Evolutionary conservation across 2,797 vertebrate species (phyloP), one percentile per base, ranked within the genome.

Genomic region (Limosa lapponica): DNA sequence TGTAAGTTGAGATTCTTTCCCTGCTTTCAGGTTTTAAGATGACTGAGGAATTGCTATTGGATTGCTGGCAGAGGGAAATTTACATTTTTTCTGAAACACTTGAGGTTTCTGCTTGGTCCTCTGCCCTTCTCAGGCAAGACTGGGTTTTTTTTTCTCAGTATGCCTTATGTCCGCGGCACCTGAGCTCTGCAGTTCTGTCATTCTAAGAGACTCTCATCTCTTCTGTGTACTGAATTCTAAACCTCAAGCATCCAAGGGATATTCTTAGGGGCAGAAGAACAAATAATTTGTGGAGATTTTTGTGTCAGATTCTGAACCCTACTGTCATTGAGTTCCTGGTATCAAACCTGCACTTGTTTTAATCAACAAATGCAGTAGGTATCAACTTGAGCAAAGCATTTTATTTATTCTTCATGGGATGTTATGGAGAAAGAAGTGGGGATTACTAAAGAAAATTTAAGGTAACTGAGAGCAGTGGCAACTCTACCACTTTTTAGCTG

Each of bases 131-230:
- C 51, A 16, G 51, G 37, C 57, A 34, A 44, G 43, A 27, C 23
- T n/a, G 36, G 12, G 3, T 3, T 20, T 34, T 72, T 90, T 59
- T 62, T 43, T 7, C 69, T 55, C 48, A 34, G n/a, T 28, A 3
- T 74, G 48, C 25, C 34, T 66, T 41, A 30, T 1, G 3, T 49
- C 55, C 0, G 0, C 55, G 61, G 49, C 55, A 57, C 20, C 7
- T 25, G 37, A 64, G 51, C 17, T 81, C 30, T 41, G 44, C 51
- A 36, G 44, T 41, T 70, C 70, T 41, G 15, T 27, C 6, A 2
- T 70, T 44, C 30, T 64, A 19, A 64, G 57, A 41, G 36, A 54
- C 36, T 72, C 58, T 39, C 15, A 25, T 46, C 43, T 77, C 64
- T 44, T 51, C 34, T 2, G 0, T 59, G 16, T 51, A 25, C 16